These are phyloP conservation scores for Lucinisca nassula DNA, from an alignment of 2,888 invertebrate genomes.

Conservation along the genomic window DNA sequence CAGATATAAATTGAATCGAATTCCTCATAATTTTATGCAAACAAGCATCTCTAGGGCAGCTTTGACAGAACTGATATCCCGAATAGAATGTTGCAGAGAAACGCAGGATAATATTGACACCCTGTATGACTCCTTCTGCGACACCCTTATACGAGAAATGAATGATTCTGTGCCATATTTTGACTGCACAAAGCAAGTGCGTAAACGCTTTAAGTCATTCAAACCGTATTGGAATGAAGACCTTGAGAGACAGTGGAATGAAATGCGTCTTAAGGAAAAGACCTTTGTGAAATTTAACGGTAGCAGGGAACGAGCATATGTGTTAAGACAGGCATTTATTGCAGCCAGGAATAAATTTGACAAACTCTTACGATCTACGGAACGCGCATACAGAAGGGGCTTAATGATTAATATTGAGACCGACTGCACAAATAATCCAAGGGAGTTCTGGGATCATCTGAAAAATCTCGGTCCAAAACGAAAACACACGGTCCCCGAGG, in stretches of 20 bases:
- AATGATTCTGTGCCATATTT: conserved; percentile 6
- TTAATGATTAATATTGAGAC: not conserved
- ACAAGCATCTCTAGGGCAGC: too few species aligned
- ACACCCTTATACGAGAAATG: conserved; percentile 1
- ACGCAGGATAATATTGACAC: not conserved
- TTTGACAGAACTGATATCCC: too few species aligned
- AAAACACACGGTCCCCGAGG: not conserved
- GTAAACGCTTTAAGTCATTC: not conserved
- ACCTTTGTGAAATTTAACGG: too few species aligned
- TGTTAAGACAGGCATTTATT: not conserved
- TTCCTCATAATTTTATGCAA: too few species aligned
- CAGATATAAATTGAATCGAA: not conserved
- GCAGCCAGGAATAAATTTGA: not conserved
- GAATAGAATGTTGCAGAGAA: too few species aligned
- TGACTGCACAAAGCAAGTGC: not conserved
- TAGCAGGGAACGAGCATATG: too few species aligned
- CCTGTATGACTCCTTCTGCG: not conserved
- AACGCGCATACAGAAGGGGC: conserved; percentile 9
- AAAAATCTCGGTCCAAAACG: not conserved
- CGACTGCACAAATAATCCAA: not conserved
- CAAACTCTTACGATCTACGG: not conserved
- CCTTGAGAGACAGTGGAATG: too few species aligned
- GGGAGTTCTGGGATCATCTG: conserved; percentile 8
- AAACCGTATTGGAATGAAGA: conserved; percentile 26
- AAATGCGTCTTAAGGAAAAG: too few species aligned